A percentile compares a stretch with the other conserved stretches of the same genome.
Conservation (phyloP, 2,888 invertebrate species). For the Sisyra terminalis region DNA sequence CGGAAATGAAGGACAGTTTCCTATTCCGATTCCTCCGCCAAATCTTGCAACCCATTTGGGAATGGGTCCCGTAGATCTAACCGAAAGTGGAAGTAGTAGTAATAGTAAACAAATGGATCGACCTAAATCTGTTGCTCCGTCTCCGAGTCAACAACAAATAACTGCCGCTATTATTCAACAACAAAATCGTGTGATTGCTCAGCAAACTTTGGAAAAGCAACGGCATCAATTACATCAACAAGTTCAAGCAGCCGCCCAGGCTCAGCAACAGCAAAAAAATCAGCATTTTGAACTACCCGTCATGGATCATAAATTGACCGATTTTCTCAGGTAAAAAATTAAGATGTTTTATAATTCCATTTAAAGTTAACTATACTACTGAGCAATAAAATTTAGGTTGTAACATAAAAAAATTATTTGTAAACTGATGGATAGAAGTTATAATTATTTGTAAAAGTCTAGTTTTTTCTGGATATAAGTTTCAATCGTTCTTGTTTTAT, state of each 20-base stretch:
- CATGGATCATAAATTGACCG: conserved; percentile 49
- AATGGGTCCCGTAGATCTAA: conserved; percentile 23
- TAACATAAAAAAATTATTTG: neutral
- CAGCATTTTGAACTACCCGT: conserved; percentile 25
- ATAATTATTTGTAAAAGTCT: too few species aligned
- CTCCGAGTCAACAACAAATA: conserved; percentile 39
- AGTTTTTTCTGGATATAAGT: too few species aligned
- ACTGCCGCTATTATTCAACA: conserved; percentile 44
- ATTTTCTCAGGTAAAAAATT: conserved; percentile 41
- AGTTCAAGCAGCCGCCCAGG: conserved; percentile 30
- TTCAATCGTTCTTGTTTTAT: too few species aligned
- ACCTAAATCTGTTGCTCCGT: conserved; percentile 25
- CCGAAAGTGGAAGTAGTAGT: conserved; percentile 20
- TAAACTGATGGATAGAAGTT: too few species aligned
- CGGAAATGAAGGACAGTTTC: conserved; percentile 19
- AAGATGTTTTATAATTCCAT: neutral
- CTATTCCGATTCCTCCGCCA: conserved; percentile 22
- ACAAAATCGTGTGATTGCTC: conserved; percentile 39
- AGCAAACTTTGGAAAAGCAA: conserved; percentile 44
- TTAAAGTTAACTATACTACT: neutral
- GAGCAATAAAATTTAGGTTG: neutral
- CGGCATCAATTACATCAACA: conserved; percentile 33
- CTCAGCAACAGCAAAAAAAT: conserved; percentile 20
- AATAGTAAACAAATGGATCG: conserved; percentile 15
- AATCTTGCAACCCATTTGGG: conserved; percentile 20